Base-by-base conservation (phyloP, 2,797 vertebrate species). In the Simalia tracyae region DNA sequence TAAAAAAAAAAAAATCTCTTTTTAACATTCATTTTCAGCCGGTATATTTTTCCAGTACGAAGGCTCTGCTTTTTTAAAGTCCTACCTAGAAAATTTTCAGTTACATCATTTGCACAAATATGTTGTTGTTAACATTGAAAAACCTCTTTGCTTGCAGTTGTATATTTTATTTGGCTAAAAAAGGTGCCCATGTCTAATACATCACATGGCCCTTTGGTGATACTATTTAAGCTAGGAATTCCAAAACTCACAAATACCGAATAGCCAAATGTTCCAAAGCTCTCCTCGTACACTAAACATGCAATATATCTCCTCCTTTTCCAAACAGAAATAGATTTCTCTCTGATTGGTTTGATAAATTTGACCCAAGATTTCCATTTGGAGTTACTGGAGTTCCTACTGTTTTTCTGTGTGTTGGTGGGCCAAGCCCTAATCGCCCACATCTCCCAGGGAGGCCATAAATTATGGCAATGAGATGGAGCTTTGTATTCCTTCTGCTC, bases 321-420 rank as follows among this genome's bases (percentile, higher is more conserved):
- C 98, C 98, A 99, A 99, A 99, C 98, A 99, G 98, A 99, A 99
- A 99, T 98, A 98, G 98, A 98, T 98, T 99, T 96, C 97, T 97
- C 98, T 97, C 93, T 95, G 97, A 98, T 98, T 98, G 97, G 97
- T 97, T 98, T 98, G 99, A 98, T 99, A 98, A 99, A 99, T 99
- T 98, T 98, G 98, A 98, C 98, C 98, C 98, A 98, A 98, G 98
- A 98, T 99, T 99, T 99, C 98, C 98, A 98, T 98, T 98, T 97
- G 97, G 98, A 98, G 98, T 98, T 98, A 98, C 98, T 98, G 98
- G 98, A 99, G 98, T 97, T 99, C 98, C 99, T 99, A 99, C 99
- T 99, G 99, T 99, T 99, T 98, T 98, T 98, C 99, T 99, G 98
- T 95, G 97, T 99, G 99, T 99, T 99, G 99, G 99, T 99, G 99